These are phyloP conservation scores for Stomorhina lunata DNA, from an alignment of 2,888 invertebrate genomes.

Conservation along the genomic window DNA sequence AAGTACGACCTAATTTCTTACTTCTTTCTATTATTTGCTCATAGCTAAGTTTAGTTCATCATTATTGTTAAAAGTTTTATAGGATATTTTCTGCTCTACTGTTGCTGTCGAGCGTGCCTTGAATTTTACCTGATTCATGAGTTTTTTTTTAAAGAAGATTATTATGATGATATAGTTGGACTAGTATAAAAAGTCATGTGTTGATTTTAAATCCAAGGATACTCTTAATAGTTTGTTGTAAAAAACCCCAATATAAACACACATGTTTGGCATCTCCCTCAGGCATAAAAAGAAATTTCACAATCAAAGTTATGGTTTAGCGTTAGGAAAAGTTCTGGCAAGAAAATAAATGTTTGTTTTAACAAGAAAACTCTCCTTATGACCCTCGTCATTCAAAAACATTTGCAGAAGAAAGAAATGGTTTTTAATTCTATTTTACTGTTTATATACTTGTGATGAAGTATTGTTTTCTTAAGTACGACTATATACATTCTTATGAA, in stretches of 20 bases:
- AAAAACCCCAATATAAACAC: no score
- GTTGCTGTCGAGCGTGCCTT: conserved; percentile 46
- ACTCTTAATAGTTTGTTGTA: no score
- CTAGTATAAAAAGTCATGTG: no score
- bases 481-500: no score
- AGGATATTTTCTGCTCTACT: background rate
- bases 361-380: background rate
- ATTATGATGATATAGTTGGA: background rate
- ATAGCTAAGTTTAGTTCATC: background rate
- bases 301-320: no score
- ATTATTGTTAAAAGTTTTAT: conserved; percentile 19
- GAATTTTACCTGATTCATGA: background rate
- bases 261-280: no score
- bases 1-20: no score
- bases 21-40: background rate
- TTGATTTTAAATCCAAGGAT: no score
- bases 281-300: no score
- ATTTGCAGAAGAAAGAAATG: conserved; percentile 29
- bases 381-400: background rate
- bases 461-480: background rate
- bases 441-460: conserved; percentile 67
- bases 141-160: background rate
- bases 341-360: no score
- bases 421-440: conserved; percentile 75
- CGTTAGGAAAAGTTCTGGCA: no score